A percentile compares a stretch with the other conserved stretches of the same genome.
Evolutionary conservation across 2,888 invertebrate species (phyloP).

Genomic region (Labia minor): DNA sequence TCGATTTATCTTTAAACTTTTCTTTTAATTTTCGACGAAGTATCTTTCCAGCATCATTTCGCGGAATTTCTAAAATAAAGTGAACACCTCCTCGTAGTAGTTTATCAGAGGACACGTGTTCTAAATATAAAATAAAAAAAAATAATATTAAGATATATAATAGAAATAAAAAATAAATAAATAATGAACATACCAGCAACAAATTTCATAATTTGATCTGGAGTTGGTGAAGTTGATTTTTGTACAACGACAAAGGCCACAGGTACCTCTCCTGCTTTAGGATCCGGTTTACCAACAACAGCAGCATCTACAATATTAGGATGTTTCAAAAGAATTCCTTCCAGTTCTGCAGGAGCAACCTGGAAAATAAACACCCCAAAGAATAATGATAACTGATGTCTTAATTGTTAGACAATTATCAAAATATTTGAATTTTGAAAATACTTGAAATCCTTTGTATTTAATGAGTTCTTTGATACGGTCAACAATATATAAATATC

Average conservation of each 20-base stretch:
- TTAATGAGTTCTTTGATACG: slow-evolving; percentile 42
- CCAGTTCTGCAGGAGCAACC: neutral
- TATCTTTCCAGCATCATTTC: neutral
- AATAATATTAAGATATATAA: too few relatives aligned
- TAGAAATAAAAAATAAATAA: neutral
- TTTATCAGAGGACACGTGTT: neutral
- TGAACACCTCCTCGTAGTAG: neutral
- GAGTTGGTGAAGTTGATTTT: neutral
- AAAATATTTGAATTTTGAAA: too few relatives aligned
- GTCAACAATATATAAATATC: slow-evolving; percentile 36
- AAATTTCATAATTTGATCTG: neutral
- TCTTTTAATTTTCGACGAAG: neutral
- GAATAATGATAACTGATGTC: too few relatives aligned
- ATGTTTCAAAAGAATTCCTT: neutral
- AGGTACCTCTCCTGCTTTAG: neutral
- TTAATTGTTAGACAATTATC: too few relatives aligned
- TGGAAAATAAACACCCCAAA: neutral
- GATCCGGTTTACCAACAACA: slow-evolving; percentile 1
- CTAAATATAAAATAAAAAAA: neutral
- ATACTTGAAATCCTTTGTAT: slow-evolving; percentile 39
- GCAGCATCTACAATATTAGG: neutral
- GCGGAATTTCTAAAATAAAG: neutral
- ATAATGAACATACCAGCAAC: neutral
- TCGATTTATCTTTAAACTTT: neutral
- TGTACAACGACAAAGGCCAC: neutral